These are phyloP conservation scores for Electrona antarctica DNA, from an alignment of 2,113 vertebrate genomes.

Conservation along the genomic window DNA sequence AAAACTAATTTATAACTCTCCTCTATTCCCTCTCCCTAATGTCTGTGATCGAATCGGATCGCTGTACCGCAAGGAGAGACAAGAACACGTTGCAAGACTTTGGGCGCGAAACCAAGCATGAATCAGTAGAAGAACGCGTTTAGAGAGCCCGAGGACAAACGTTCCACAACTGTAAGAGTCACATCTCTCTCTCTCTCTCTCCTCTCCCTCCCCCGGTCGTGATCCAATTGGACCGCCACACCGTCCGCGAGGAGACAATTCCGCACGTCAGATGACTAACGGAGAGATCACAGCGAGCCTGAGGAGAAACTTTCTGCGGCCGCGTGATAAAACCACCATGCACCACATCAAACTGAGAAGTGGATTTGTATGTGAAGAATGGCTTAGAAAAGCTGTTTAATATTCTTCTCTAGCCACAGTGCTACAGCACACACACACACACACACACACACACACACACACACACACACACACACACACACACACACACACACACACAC, in stretches of 20 bases:
- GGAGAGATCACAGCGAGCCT: conserved; percentile 2
- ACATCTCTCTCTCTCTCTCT: conserved; percentile 38
- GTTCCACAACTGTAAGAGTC: no score
- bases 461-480: neutral
- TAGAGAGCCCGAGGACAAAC: no score
- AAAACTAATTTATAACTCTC: no score
- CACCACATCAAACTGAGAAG: conserved; percentile 13
- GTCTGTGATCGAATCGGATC: no score
- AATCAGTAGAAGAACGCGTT: no score
- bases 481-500: neutral
- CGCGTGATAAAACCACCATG: neutral
- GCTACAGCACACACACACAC: neutral
- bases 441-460: neutral
- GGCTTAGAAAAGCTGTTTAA: conserved; percentile 23
- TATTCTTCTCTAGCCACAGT: conserved; percentile 20
- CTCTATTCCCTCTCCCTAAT: no score
- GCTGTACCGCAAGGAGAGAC: no score
- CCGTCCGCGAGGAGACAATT: conserved; percentile 1
- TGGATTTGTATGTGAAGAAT: conserved; percentile 3
- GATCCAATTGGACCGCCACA: conserved; percentile 21
- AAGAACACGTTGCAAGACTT: no score
- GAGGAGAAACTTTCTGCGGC: conserved; percentile 12
- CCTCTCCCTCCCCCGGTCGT: conserved; percentile 5
- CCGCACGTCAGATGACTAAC: no score
- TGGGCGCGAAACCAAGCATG: no score